These are phyloP conservation scores for Alectura lathami DNA, from an alignment of 2,113 vertebrate genomes.

Conservation along the genomic window DNA sequence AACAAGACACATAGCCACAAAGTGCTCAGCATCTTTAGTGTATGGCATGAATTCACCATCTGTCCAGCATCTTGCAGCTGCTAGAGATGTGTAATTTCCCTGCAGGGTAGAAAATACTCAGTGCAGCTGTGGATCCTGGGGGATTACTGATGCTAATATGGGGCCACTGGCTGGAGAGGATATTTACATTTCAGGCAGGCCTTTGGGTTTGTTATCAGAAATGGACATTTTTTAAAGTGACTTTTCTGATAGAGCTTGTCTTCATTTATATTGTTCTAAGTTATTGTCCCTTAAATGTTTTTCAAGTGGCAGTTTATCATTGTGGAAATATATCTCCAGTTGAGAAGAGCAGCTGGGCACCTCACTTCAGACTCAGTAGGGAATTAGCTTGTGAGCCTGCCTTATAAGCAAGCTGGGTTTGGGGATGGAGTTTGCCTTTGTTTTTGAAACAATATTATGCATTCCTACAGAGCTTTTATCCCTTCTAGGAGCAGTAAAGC, in stretches of 20 bases:
- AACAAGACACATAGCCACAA: not conserved
- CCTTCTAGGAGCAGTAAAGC: not conserved
- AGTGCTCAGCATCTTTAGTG: not conserved
- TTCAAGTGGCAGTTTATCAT: slow-evolving; percentile 7
- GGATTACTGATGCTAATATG: not conserved
- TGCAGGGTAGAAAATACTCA: not conserved
- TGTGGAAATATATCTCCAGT: not conserved
- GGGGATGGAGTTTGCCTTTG: not conserved
- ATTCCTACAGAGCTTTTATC: not conserved
- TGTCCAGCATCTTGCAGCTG: not conserved
- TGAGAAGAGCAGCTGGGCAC: slow-evolving; percentile 42
- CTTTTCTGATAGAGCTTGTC: not conserved
- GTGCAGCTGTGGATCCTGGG: not conserved
- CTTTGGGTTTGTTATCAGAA: not conserved
- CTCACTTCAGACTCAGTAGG: not conserved
- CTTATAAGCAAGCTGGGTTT: not conserved
- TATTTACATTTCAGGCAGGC: not conserved
- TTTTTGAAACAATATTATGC: not conserved
- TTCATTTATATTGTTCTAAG: not conserved
- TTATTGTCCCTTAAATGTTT: not conserved
- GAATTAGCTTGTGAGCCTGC: not conserved
- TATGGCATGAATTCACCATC: not conserved
- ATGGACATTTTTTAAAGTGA: not conserved
- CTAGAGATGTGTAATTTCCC: not conserved
- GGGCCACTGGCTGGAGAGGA: not conserved